A percentile compares a stretch with the other conserved stretches of the same genome.
phyloP scores from a whole-genome alignment of 2,888 invertebrate species.

The Timandra comae region DNA sequence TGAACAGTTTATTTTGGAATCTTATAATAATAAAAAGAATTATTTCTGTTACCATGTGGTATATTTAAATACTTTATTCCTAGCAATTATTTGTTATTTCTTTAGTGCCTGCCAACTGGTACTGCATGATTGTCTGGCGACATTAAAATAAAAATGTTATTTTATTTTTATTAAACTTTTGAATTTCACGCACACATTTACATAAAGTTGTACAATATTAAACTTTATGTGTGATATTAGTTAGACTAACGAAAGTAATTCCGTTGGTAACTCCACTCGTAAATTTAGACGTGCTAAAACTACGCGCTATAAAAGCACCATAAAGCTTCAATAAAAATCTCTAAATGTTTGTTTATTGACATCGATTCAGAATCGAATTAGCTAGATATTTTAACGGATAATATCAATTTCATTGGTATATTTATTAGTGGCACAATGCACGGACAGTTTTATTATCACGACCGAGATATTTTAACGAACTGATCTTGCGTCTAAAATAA shows the following conservation, averaged over 20 bases:
- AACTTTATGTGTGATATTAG: too few relatives aligned
- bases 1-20: conserved; percentile 59
- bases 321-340: conserved; percentile 24
- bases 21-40: conserved; percentile 34
- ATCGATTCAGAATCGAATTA: conserved; percentile 30
- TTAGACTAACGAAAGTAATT: too few relatives aligned
- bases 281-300: conserved; percentile 19
- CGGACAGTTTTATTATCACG: conserved; percentile 65
- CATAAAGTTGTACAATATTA: too few relatives aligned
- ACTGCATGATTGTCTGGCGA: too few relatives aligned
- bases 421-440: conserved; percentile 49
- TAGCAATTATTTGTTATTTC: too few relatives aligned
- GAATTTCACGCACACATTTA: too few relatives aligned
- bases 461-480: conserved; percentile 73
- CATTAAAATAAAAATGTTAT: too few relatives aligned
- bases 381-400: conserved; percentile 30
- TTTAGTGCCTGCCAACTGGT: too few relatives aligned
- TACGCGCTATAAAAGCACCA: conserved; percentile 17
- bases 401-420: conserved; percentile 56
- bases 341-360: conserved; percentile 25
- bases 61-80: conserved; percentile 1
- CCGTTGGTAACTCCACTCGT: too few relatives aligned
- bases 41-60: conserved; percentile 5
- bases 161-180: too few relatives aligned
- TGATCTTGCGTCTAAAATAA: conserved; percentile 62